These are phyloP conservation scores for Bombylius major DNA, from an alignment of 2,888 invertebrate species.

Conservation along the genomic window DNA sequence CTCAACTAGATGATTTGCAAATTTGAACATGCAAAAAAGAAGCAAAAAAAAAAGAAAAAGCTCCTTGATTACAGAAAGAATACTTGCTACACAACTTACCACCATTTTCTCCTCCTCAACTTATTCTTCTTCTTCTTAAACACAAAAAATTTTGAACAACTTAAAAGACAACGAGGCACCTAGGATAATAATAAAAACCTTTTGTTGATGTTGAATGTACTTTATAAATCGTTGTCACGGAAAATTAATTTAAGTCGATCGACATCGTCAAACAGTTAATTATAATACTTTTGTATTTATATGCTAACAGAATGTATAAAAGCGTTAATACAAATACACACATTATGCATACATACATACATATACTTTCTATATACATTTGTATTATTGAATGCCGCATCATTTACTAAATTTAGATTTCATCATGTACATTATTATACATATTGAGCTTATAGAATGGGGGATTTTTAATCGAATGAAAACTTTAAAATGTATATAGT, in stretches of 20 bases:
- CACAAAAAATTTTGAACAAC: not conserved
- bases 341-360: too few species aligned
- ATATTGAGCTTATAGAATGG: not conserved
- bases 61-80: not conserved
- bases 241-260: constrained; percentile 6
- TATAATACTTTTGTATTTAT: not conserved
- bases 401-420: not conserved
- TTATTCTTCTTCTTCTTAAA: too few species aligned
- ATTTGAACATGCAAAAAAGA: not conserved
- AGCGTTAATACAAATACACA: too few species aligned
- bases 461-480: not conserved
- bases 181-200: not conserved
- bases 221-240: constrained; percentile 7
- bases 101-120: too few species aligned
- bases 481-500: not conserved
- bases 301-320: too few species aligned
- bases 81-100: too few species aligned
- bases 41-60: not conserved
- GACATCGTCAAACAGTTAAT: constrained; percentile 3
- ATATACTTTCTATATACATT: too few species aligned
- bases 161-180: constrained; percentile 2
- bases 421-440: not conserved
- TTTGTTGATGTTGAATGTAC: constrained; percentile 3
- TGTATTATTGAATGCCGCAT: too few species aligned
- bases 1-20: constrained; percentile 8